A percentile compares a stretch with the other conserved stretches of the same genome.
These are phyloP conservation scores for Saccostrea glomerata DNA, from an alignment of 1,140 invertebrate species.

Conservation along the genomic window DNA sequence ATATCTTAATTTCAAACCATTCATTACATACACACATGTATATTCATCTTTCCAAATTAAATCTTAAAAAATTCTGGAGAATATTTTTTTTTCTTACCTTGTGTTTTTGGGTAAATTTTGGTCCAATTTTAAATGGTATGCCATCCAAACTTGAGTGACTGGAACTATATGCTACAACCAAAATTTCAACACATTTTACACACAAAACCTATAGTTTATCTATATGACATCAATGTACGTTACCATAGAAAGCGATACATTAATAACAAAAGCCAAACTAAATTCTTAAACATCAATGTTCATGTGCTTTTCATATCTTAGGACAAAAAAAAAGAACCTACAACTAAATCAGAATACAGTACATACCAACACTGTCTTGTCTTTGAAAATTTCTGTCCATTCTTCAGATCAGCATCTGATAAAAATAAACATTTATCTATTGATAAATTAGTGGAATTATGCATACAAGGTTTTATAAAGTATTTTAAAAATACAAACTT, in stretches of 20 bases:
- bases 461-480: no score
- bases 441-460: no score
- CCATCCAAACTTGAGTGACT: slow-evolving; percentile 14
- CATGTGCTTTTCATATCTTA: no score
- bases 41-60: no score
- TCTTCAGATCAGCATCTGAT: background rate
- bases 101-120: slow-evolving; percentile 22
- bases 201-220: background rate
- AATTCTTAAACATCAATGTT: background rate
- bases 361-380: slow-evolving; percentile 19
- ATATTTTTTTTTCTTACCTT: background rate
- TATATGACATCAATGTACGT: background rate
- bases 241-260: background rate
- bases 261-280: background rate
- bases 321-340: background rate
- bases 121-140: slow-evolving; percentile 17
- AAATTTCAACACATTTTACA: background rate
- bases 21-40: no score
- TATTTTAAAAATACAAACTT: no score
- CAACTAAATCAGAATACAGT: background rate
- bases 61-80: background rate
- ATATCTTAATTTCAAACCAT: no score
- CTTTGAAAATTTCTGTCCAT: slow-evolving; percentile 17
- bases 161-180: slow-evolving; percentile 12
- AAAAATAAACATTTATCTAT: background rate